Percentiles rank a stretch among this genome's conserved stretches.
phyloP scores from a whole-genome alignment of 30 jellyfish, hydroid and myxozoan genomes.

The Aurelia aurita complex sp. Pacific region DNA sequence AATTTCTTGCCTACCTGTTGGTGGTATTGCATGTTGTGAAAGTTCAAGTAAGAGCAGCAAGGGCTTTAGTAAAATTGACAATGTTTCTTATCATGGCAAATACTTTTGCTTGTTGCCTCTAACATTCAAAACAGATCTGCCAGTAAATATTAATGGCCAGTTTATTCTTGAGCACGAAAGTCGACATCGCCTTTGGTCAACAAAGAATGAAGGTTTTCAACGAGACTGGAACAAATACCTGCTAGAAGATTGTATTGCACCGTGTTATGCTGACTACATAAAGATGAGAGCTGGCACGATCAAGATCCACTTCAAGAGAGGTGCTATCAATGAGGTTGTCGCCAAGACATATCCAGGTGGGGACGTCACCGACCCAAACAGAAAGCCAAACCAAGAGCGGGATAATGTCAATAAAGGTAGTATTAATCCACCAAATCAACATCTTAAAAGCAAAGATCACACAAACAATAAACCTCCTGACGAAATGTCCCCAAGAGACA shows the following conservation, averaged over 20 bases:
- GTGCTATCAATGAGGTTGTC: neutral
- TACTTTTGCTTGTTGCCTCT: conserved; percentile 60
- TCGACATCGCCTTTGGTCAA: conserved; percentile 44
- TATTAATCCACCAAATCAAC: too few species aligned
- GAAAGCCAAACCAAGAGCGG: neutral
- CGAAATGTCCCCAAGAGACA: neutral
- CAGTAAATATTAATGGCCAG: conserved; percentile 52
- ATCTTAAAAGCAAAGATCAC: neutral
- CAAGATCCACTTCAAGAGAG: neutral
- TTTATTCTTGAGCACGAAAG: conserved; percentile 73
- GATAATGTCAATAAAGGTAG: too few species aligned
- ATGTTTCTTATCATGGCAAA: neutral
- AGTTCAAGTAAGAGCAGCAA: neutral
- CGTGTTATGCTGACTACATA: conserved; percentile 36
- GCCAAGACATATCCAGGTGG: neutral
- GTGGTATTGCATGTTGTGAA: conserved; percentile 56
- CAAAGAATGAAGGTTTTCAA: conserved; percentile 21
- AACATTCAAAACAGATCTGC: conserved; percentile 20
- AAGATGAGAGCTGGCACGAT: neutral
- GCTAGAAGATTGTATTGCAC: conserved; percentile 33
- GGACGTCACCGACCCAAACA: neutral
- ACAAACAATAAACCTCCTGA: neutral
- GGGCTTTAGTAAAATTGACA: neutral
- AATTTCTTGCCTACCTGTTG: conserved; percentile 42
- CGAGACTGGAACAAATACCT: conserved; percentile 54